Conservation (phyloP, 2,888 invertebrate genomes). For the Pocota personata region DNA sequence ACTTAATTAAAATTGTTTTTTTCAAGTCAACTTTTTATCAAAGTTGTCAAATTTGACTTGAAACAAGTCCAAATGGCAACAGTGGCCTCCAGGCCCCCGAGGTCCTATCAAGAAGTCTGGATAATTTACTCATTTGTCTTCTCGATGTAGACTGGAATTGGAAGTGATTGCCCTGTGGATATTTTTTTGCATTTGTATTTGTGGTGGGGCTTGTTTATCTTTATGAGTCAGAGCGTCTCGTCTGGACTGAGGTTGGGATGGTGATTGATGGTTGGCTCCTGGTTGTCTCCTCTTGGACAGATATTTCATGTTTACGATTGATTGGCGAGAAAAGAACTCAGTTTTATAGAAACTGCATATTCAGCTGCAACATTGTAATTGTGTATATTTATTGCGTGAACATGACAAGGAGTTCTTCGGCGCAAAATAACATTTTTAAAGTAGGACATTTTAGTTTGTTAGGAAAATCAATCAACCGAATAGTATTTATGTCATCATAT, state of each 20-base stretch:
- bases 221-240: slow-evolving; percentile 38
- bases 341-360: too few species aligned
- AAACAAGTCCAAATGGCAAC: too few species aligned
- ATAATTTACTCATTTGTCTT: slow-evolving; percentile 56
- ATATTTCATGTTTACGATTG: neutral
- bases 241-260: slow-evolving; percentile 22
- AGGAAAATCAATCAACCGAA: neutral
- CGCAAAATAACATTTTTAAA: neutral
- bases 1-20: too few species aligned
- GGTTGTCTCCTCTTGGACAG: slow-evolving; percentile 34
- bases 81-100: neutral
- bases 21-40: too few species aligned
- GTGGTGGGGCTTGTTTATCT: slow-evolving; percentile 27
- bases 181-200: slow-evolving; percentile 30
- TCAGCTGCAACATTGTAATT: neutral
- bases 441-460: neutral
- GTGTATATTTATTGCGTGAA: neutral
- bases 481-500: neutral
- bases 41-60: too few species aligned
- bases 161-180: slow-evolving; percentile 40
- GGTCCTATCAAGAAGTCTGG: slow-evolving; percentile 1
- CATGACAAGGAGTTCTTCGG: neutral
- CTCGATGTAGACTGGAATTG: slow-evolving; percentile 25
- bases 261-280: slow-evolving; percentile 60
- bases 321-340: neutral